phyloP scores from a whole-genome alignment of 92 coral and sea anemone genomes.

The Pocillopora meandrina region DNA sequence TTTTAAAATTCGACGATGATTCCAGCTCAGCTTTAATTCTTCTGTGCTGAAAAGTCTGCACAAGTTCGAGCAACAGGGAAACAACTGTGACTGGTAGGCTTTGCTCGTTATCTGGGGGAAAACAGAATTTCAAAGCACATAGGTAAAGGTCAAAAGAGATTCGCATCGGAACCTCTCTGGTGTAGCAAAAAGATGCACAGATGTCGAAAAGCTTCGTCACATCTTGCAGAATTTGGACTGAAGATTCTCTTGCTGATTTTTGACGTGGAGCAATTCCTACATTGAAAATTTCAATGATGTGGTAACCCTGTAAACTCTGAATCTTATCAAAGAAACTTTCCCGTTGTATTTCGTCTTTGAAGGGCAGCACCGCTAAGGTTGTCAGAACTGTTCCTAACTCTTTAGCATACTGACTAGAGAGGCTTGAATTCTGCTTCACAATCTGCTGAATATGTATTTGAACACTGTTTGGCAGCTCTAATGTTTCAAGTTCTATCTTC shows the following conservation, averaged over 20 bases:
- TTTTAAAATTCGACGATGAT: background rate
- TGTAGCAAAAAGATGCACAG: constrained; percentile 25
- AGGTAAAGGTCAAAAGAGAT: constrained; percentile 17
- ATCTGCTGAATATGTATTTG: background rate
- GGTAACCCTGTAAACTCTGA: constrained; percentile 21
- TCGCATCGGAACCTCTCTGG: constrained; percentile 5
- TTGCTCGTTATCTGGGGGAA: background rate
- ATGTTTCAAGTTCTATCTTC: background rate
- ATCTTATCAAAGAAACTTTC: background rate
- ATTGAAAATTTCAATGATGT: constrained; percentile 14
- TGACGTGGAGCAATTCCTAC: constrained; percentile 8
- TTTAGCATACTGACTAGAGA: background rate
- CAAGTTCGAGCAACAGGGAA: constrained; percentile 31
- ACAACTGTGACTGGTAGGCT: background rate
- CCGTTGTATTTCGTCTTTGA: constrained; percentile 4
- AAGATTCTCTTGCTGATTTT: background rate
- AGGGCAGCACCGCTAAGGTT: background rate
- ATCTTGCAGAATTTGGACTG: constrained; percentile 3
- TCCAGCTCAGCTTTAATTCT: background rate
- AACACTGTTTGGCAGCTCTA: background rate
- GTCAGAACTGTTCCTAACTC: background rate
- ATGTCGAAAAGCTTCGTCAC: constrained; percentile 5
- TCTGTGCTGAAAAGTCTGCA: constrained; percentile 21
- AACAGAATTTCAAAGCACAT: constrained; percentile 20
- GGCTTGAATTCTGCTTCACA: background rate